Percentiles rank a stretch among this genome's conserved stretches.
phyloP scores from a whole-genome alignment of 2,113 vertebrate species.

The Gnathonemus echidnorhynchus region DNA sequence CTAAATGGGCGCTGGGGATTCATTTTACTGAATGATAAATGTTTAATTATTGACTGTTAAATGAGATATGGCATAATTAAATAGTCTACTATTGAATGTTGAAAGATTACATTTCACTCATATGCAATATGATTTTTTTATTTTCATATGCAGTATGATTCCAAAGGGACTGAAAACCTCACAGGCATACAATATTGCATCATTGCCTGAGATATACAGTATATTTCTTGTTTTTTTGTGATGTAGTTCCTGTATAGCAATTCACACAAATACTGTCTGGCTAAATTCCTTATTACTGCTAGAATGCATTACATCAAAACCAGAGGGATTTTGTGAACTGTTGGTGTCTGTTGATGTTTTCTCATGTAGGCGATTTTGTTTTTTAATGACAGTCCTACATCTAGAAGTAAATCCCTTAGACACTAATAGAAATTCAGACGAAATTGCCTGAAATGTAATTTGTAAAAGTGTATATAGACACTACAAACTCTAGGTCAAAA shows the following conservation, averaged over 20 bases:
- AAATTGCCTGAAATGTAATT: neutral
- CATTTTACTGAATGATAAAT: neutral
- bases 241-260: neutral
- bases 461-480: neutral
- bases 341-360: neutral
- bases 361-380: neutral
- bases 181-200: neutral
- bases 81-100: neutral
- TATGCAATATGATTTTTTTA: neutral
- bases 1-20: neutral
- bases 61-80: neutral
- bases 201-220: neutral
- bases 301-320: neutral
- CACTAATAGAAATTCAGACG: neutral
- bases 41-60: neutral
- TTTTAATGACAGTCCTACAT: conserved; percentile 13
- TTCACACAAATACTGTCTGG: neutral
- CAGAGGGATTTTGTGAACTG: conserved; percentile 8
- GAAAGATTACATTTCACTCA: neutral
- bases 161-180: neutral
- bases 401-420: conserved; percentile 7
- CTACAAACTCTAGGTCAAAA: neutral
- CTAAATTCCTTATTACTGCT: neutral
- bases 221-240: neutral
- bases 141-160: neutral